phyloP scores from a whole-genome alignment of 35 echinoderm and acorn worm species.

The Diadema setosum region DNA sequence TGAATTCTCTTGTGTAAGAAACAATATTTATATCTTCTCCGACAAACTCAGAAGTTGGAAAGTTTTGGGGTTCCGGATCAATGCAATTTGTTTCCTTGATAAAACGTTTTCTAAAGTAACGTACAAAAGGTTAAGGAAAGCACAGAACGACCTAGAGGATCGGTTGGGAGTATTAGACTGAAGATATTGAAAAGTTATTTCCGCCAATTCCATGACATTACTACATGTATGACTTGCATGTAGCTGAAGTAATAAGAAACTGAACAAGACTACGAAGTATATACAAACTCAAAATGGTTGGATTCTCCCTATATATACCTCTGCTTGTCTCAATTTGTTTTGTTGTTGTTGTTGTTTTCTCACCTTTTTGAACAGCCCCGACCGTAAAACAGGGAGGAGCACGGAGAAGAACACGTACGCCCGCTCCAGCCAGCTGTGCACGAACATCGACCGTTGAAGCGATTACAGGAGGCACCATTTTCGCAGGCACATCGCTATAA shows the following conservation, averaged over 20 bases:
- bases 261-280: too few species aligned
- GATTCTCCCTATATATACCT: too few species aligned
- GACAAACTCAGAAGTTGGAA: neutral
- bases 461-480: constrained; percentile 67
- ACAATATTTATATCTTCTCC: neutral
- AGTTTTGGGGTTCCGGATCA: neutral
- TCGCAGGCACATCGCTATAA: constrained; percentile 54
- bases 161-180: too few species aligned
- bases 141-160: too few species aligned
- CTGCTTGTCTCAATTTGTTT: too few species aligned
- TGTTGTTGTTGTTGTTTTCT: too few species aligned
- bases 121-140: too few species aligned
- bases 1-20: neutral
- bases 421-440: constrained; percentile 64
- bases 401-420: neutral
- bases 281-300: too few species aligned
- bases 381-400: constrained; percentile 35
- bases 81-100: neutral
- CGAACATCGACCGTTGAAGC: constrained; percentile 37
- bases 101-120: neutral
- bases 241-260: too few species aligned
- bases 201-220: too few species aligned
- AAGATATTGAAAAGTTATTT: too few species aligned
- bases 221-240: too few species aligned
- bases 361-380: constrained; percentile 30